A percentile compares a stretch with the other conserved stretches of the same genome.
These are phyloP conservation scores for Aldrovandia affinis DNA, from an alignment of 2,797 vertebrate genomes.

Conservation along the genomic window DNA sequence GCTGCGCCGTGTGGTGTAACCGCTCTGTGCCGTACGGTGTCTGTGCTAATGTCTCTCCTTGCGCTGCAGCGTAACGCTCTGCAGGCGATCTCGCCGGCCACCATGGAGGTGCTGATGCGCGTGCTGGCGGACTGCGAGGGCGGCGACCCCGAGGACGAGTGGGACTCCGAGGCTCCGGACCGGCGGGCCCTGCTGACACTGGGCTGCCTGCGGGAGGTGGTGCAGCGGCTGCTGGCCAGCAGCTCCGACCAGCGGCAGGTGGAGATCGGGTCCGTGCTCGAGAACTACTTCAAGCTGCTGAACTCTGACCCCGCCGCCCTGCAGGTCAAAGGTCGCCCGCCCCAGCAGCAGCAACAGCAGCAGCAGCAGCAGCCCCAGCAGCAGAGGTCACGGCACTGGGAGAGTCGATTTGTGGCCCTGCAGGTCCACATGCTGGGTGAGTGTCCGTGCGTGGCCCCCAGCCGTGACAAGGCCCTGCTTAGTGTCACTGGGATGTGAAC, in stretches of 20 bases:
- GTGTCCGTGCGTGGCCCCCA: conserved; percentile 46
- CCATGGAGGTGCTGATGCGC: conserved; percentile 94
- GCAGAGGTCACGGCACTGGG: conserved; percentile 81
- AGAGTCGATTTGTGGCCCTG: conserved; percentile 88
- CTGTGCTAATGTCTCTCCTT: too few relatives aligned
- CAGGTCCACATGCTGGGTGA: conserved; percentile 95
- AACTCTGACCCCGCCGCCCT: conserved; percentile 90
- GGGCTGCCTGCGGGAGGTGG: conserved; percentile 92
- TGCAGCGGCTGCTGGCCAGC: conserved; percentile 89
- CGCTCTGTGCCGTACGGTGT: too few relatives aligned
- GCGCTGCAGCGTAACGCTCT: conserved; percentile 87
- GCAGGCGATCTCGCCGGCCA: conserved; percentile 93
- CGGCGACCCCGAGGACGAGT: conserved; percentile 74
- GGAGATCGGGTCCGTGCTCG: conserved; percentile 89
- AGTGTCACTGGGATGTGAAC: too few relatives aligned
- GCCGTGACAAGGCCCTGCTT: too few relatives aligned
- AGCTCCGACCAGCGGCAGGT: conserved; percentile 97
- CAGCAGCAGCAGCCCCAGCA: conserved; percentile 37
- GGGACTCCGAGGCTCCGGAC: conserved; percentile 86
- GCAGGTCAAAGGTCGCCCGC: conserved; percentile 64
- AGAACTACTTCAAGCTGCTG: conserved; percentile 96
- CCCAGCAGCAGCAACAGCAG: conserved; percentile 37
- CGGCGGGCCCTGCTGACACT: conserved; percentile 88
- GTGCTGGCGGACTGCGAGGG: conserved; percentile 87
- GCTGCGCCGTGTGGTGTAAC: too few relatives aligned